Evolutionary conservation across 2,888 invertebrate genomes (phyloP), one percentile per base, ranked within the genome.

Genomic region (Melieria crassipennis): DNA sequence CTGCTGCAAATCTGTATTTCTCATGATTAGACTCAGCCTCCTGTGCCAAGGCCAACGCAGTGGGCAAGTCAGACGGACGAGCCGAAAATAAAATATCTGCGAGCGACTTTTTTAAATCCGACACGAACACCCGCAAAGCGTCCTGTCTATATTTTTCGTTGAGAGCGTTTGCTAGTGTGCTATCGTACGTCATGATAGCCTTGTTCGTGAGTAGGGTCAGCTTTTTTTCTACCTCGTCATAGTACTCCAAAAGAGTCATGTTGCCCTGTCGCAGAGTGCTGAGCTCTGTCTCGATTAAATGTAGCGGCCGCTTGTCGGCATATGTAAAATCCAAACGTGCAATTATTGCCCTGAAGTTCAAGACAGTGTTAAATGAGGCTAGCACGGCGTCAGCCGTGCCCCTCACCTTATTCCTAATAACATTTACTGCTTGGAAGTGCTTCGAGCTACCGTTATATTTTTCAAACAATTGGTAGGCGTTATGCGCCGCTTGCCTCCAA

Each of bases 71-170:
- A 11, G 64, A 13, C n/a, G 62, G 62, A 47, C 47, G 46, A 47
- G 62, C 30, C 13, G 62, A 62, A 47, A 62, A 16, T 16, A 16
- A 16, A 16, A 62, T 62, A 47, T 47, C 47, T 10, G 47, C 46
- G 48, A 47, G 46, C 9, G 46, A 16, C 47, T 61, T 61, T 47
- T 46, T 61, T 43, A 60, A 13, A 11, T 43, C 60, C n/a, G 45
- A 60, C 9, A 72, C 64, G 56, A 73, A 72, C 9, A 73, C 71
- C 9, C 73, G 48, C 7, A 77, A 66, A 9, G 70, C 75, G 61
- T 73, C 71, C 13, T 13, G 16, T 57, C 75, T 70, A 46, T 73
- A 75, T 66, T 74, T 75, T 57, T 72, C 70, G 13, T 71, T 72
- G 57, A 74, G 16, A 5, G 71, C 16, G 16, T n/a, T 30, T 11